A percentile compares a stretch with the other conserved stretches of the same genome.
Conservation (phyloP, 2,888 invertebrate genomes). For the Entomobrya proxima region DNA sequence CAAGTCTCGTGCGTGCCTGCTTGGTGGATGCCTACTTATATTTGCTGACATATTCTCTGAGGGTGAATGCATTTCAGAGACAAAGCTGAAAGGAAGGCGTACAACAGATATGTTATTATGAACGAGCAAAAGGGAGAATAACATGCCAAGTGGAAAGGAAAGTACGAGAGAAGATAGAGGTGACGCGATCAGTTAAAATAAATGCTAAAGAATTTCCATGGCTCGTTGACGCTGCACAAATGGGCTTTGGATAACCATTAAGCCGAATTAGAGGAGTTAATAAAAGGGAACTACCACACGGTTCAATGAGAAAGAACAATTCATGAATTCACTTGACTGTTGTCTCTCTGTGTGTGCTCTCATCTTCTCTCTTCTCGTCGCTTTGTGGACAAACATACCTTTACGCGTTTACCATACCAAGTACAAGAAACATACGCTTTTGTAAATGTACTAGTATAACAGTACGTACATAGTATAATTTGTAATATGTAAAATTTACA, state of each 20-base stretch:
- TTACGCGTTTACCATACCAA: neutral
- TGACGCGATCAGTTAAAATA: conserved; percentile 67
- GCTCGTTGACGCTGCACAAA: conserved; percentile 69
- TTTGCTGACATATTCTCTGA: conserved; percentile 59
- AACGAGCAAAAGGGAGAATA: neutral
- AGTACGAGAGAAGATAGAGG: conserved; percentile 53
- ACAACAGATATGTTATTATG: conserved; percentile 2
- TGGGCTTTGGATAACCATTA: conserved; percentile 69
- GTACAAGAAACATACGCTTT: neutral
- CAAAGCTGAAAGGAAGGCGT: conserved; percentile 15
- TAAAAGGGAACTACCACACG: conserved; percentile 67
- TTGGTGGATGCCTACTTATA: conserved; percentile 32
- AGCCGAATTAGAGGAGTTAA: conserved; percentile 69
- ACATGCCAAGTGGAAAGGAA: conserved; percentile 9
- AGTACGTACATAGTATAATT: neutral
- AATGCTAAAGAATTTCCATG: conserved; percentile 67
- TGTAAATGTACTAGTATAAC: neutral
- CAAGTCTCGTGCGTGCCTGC: conserved; percentile 63
- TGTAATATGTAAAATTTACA: neutral
- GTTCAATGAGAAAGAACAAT: conserved; percentile 69
- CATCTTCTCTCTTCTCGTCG: neutral
- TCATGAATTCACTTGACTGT: conserved; percentile 50
- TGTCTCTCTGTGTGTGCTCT: neutral
- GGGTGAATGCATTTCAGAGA: conserved; percentile 52
- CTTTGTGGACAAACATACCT: neutral